Evolutionary conservation across 2,797 vertebrate genomes (phyloP).

Genomic region (Microchirus variegatus): DNA sequence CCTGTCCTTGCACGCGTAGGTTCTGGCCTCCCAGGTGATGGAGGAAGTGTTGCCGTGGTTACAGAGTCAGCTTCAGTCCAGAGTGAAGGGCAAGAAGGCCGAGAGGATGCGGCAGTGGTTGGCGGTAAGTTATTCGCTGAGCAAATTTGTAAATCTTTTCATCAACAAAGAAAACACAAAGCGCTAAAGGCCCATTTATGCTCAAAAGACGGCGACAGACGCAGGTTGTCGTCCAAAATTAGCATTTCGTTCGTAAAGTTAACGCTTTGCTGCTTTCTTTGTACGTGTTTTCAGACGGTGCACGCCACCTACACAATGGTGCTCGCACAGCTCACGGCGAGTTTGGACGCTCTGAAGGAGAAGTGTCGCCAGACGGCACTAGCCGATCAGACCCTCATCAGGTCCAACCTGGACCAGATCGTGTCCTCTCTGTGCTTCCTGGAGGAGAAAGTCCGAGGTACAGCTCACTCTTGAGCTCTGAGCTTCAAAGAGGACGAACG

Average conservation of each 20-base stretch:
- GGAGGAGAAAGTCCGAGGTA: conserved; percentile 87
- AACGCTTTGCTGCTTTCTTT: no score
- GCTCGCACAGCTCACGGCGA: conserved; percentile 79
- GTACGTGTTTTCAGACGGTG: conserved; percentile 79
- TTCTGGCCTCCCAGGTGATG: conserved; percentile 90
- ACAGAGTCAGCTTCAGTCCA: conserved; percentile 88
- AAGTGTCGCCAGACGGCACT: conserved; percentile 80
- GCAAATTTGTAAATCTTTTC: no score
- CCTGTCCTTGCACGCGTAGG: conserved; percentile 63
- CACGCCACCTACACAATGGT: conserved; percentile 84
- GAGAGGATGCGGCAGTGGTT: conserved; percentile 90
- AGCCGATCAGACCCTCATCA: conserved; percentile 82
- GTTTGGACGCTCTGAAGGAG: conserved; percentile 78
- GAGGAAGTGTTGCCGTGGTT: conserved; percentile 89
- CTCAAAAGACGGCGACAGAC: no score
- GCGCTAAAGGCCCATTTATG: no score
- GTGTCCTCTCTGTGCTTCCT: conserved; percentile 84
- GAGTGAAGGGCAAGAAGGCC: conserved; percentile 87
- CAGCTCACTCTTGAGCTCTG: not conserved
- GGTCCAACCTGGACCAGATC: conserved; percentile 89
- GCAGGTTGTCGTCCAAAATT: no score
- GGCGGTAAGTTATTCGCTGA: conserved; percentile 84
- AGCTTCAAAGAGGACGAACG: not conserved
- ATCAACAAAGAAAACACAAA: no score
- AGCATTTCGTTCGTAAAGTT: no score